A percentile compares a stretch with the other conserved stretches of the same genome.
Evolutionary conservation across 2,113 vertebrate genomes (phyloP).

Genomic region (Nettapus auritus): DNA sequence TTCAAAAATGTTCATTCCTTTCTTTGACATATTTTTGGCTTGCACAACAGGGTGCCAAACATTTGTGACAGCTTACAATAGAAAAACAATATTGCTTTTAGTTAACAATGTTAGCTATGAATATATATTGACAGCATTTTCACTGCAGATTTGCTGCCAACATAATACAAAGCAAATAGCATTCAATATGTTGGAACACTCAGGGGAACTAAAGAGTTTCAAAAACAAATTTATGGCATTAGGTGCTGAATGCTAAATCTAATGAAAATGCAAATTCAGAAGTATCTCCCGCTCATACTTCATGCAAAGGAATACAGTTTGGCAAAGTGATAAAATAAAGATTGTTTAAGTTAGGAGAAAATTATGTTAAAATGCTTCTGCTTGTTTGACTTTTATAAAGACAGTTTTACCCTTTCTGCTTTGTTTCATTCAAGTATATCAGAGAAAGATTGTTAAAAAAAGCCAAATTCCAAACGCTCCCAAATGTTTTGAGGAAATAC

Average conservation of each 20-base stretch:
- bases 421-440: slow-evolving; percentile 2
- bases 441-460: not conserved
- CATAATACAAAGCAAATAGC: slow-evolving; percentile 83
- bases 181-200: slow-evolving; percentile 79
- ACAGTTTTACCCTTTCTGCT: slow-evolving; percentile 21
- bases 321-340: slow-evolving; percentile 73
- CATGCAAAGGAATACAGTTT: slow-evolving; percentile 62
- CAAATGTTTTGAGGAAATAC: not conserved
- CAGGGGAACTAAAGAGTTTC: slow-evolving; percentile 78
- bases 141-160: slow-evolving; percentile 77
- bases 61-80: slow-evolving; percentile 80
- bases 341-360: slow-evolving; percentile 54
- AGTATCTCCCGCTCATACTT: slow-evolving; percentile 50
- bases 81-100: slow-evolving; percentile 86
- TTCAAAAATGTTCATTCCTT: slow-evolving; percentile 62
- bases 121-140: slow-evolving; percentile 85
- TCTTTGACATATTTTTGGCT: slow-evolving; percentile 75
- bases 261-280: slow-evolving; percentile 82
- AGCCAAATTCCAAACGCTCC: not conserved
- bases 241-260: slow-evolving; percentile 78
- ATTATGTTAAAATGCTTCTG: slow-evolving; percentile 40
- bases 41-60: slow-evolving; percentile 75
- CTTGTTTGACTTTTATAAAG: slow-evolving; percentile 35
- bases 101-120: slow-evolving; percentile 86
- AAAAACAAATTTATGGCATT: slow-evolving; percentile 83